phyloP scores from a whole-genome alignment of 2,888 invertebrate species.

The Lottia scabra region DNA sequence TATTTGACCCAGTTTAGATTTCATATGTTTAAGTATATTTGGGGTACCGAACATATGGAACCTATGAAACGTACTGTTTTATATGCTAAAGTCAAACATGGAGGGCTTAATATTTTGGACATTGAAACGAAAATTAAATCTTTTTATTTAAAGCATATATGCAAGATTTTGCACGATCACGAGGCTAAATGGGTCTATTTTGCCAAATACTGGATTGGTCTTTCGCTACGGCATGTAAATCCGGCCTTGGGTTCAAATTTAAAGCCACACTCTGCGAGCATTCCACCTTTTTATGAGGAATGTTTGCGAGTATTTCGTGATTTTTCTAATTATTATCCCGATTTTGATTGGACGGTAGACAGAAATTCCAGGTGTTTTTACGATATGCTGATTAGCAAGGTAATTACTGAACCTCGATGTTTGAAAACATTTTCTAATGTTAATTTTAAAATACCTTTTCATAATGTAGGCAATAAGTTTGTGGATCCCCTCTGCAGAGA shows the following conservation, averaged over 20 bases:
- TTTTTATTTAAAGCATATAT: constrained; percentile 18
- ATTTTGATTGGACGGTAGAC: background rate
- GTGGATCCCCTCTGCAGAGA: background rate
- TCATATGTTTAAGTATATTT: constrained; percentile 2
- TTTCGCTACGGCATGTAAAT: constrained; percentile 14
- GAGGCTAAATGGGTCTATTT: constrained; percentile 22
- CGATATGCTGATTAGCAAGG: background rate
- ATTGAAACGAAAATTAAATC: constrained; percentile 20
- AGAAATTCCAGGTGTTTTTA: background rate
- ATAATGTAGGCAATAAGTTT: background rate
- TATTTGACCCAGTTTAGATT: background rate
- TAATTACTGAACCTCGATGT: background rate
- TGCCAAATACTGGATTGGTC: constrained; percentile 24
- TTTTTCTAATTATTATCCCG: background rate
- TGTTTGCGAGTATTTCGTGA: constrained; percentile 11
- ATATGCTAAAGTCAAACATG: constrained; percentile 19
- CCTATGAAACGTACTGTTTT: constrained; percentile 13
- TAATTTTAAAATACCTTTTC: background rate
- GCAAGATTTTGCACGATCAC: constrained; percentile 17
- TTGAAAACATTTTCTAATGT: background rate
- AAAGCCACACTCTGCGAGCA: constrained; percentile 23
- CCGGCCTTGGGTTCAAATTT: constrained; percentile 13
- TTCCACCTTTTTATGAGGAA: constrained; percentile 20
- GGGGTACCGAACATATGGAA: background rate
- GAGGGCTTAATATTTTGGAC: constrained; percentile 23